Base-by-base conservation (phyloP, 2,797 vertebrate species). In the Macroramphosus scolopax region DNA sequence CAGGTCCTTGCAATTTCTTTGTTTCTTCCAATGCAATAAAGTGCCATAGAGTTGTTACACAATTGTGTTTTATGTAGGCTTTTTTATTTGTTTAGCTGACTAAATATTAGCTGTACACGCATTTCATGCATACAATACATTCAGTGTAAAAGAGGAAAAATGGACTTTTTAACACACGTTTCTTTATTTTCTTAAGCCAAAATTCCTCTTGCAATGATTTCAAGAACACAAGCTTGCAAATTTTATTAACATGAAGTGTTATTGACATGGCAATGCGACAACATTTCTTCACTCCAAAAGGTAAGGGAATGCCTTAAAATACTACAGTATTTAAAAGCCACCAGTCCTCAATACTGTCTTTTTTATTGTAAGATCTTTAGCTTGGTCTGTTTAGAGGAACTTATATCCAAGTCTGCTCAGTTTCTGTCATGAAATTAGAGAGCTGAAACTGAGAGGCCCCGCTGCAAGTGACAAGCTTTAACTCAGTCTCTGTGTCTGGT, bases 381-480 rank as follows among this genome's bases (percentile, higher is more conserved):
- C 8, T 15, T 16, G 0, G 7, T 33, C n/a, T 51, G 26, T 58
- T 34, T 18, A 46, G 2, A 34, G 16, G 3, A 10, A 22, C n/a
- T n/a, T 16, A 24, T 42, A 43, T 51, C 16, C 41, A 17, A 35
- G 3, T 54, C 17, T 42, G 30, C 20, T 38, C 9, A 2, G 17
- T 47, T 55, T 29, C 26, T 68, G 42, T 39, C 43, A 29, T 56
- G 59, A 62, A 22, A 44, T 17, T 35, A 39, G 8, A 22, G 29
- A 32, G 17, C 36, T 14, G 5, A 29, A 42, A 25, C 25, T 53
- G 16, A 2, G 1, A 29, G 17, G 32, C 17, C 17, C 13, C 9
- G 18, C 25, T 26, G 38, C 42, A 66, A 14, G n/a, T 43, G 28
- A 17, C 3, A 0, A 22, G 3, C 17, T 54, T 37, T 7, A 28